Evolutionary conservation across 2,113 vertebrate species (phyloP).

Genomic region (Noturus placidus): DNA sequence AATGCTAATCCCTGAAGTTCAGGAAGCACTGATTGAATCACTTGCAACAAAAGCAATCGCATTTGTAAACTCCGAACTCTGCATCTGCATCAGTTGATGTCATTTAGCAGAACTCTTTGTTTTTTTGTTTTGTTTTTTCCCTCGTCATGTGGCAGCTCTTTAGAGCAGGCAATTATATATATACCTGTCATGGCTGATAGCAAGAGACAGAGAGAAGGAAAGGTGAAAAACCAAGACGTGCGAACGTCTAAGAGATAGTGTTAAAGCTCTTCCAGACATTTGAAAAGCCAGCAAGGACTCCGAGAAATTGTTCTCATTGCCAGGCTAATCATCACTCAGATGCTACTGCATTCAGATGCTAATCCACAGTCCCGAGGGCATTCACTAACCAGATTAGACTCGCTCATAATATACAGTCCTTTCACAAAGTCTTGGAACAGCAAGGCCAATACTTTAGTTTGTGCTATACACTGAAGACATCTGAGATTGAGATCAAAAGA

Average conservation of each 20-base stretch:
- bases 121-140: background rate
- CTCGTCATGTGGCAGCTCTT: background rate
- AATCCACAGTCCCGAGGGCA: constrained; percentile 72
- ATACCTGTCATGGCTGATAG: background rate
- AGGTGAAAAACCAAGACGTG: background rate
- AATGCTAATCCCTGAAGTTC: constrained; percentile 14
- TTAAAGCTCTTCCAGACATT: constrained; percentile 51
- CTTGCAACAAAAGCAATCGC: background rate
- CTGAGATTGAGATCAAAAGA: background rate
- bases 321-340: constrained; percentile 67
- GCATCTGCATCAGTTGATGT: background rate
- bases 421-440: background rate
- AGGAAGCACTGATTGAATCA: constrained; percentile 1
- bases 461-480: background rate
- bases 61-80: background rate
- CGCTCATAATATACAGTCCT: constrained; percentile 74
- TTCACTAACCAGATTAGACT: constrained; percentile 77
- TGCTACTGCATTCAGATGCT: constrained; percentile 74
- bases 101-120: background rate
- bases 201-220: background rate
- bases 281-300: constrained; percentile 55
- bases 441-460: background rate
- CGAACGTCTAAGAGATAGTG: background rate
- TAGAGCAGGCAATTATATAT: background rate
- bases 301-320: constrained; percentile 55